Conservation (phyloP, 2,888 invertebrate genomes). For the Halocaridina rubra region DNA sequence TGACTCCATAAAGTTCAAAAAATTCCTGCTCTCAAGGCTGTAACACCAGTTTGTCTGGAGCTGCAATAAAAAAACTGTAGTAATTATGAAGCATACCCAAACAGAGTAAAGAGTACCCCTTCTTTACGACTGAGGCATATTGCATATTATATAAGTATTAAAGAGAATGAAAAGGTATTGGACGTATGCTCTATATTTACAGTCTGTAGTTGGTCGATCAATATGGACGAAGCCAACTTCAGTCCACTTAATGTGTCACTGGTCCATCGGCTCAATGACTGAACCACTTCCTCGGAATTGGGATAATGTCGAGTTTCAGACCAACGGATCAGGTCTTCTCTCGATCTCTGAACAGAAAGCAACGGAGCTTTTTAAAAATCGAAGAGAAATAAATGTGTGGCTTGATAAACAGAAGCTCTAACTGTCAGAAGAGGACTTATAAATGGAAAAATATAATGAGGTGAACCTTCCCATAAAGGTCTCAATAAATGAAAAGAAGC, state of each 20-base stretch:
- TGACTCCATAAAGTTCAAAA: too few species aligned
- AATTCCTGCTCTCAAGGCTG: neutral
- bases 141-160: too few species aligned
- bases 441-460: too few species aligned
- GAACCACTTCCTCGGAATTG: neutral
- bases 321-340: slow-evolving; percentile 18
- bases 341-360: slow-evolving; percentile 11
- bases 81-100: neutral
- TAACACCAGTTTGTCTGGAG: neutral
- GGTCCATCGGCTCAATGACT: slow-evolving; percentile 17
- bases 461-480: too few species aligned
- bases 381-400: too few species aligned
- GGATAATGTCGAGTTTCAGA: slow-evolving; percentile 15
- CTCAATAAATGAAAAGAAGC: too few species aligned
- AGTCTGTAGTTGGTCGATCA: slow-evolving; percentile 9
- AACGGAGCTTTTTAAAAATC: neutral
- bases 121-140: too few species aligned
- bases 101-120: too few species aligned
- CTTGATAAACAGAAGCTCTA: too few species aligned
- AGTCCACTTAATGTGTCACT: slow-evolving; percentile 25
- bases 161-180: neutral
- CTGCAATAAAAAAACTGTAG: neutral
- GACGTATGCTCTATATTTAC: slow-evolving; percentile 13
- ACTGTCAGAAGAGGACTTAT: too few species aligned
- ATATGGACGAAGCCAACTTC: slow-evolving; percentile 6